Conservation (phyloP, 1,140 invertebrate genomes). For the Cydia fagiglandana region DNA sequence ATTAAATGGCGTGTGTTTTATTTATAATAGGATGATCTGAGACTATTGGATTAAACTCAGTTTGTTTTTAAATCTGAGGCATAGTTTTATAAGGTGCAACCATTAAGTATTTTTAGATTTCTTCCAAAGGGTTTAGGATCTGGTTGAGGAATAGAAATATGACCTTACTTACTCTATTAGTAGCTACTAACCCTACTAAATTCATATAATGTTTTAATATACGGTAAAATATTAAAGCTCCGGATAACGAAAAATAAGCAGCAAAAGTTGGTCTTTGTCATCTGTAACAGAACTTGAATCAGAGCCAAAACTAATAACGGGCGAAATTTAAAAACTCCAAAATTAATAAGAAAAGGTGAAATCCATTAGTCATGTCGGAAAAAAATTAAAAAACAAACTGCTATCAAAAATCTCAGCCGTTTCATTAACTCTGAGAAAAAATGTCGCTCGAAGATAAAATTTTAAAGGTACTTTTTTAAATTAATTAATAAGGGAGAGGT, state of each 20-base stretch:
- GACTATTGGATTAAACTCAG: not conserved
- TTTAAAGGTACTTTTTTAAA: slow-evolving; percentile 69
- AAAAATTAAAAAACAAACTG: slow-evolving; percentile 35
- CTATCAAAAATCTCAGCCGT: slow-evolving; percentile 68
- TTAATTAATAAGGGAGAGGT: slow-evolving; percentile 72
- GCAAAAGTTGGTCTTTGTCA: slow-evolving; percentile 24
- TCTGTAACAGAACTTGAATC: slow-evolving; percentile 36
- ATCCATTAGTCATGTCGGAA: slow-evolving; percentile 33
- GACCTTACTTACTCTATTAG: too few relatives aligned
- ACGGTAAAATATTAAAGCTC: not conserved
- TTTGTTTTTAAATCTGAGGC: not conserved
- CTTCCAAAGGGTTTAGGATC: too few relatives aligned
- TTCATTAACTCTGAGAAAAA: slow-evolving; percentile 65
- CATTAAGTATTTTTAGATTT: too few relatives aligned
- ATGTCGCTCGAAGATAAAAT: slow-evolving; percentile 70
- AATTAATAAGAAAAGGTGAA: slow-evolving; percentile 46
- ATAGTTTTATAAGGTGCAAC: not conserved
- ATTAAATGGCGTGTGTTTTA: slow-evolving; percentile 11
- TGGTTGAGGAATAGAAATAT: too few relatives aligned
- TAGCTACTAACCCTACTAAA: not conserved
- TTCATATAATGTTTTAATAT: not conserved
- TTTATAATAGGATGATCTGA: not conserved
- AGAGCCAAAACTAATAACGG: slow-evolving; percentile 48
- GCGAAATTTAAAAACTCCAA: slow-evolving; percentile 38
- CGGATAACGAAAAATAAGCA: slow-evolving; percentile 6